phyloP scores from a whole-genome alignment of 2,797 vertebrate genomes.

The Glyptemys insculpta region DNA sequence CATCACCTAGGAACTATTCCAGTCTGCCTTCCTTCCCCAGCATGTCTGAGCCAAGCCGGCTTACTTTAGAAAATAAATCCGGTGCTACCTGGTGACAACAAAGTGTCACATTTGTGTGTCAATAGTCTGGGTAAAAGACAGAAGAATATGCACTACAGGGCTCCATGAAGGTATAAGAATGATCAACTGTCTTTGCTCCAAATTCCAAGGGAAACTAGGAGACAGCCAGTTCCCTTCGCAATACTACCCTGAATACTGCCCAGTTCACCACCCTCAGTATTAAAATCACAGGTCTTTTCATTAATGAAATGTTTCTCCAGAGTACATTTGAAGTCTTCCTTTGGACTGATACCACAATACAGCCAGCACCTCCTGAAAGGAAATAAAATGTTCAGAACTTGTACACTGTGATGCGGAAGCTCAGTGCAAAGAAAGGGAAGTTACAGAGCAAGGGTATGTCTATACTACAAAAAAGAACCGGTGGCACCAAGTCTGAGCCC shows the following conservation, averaged over 20 bases:
- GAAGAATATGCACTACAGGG: neutral
- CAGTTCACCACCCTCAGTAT: neutral
- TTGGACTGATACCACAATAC: rapidly evolving
- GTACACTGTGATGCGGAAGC: rapidly evolving
- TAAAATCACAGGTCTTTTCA: neutral
- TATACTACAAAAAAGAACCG: neutral
- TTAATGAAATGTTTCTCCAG: neutral
- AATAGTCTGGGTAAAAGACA: neutral
- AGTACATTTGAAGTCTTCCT: neutral
- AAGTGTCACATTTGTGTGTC: neutral
- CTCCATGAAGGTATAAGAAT: neutral
- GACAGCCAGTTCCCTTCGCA: neutral
- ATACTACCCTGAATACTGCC: neutral
- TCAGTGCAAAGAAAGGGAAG: neutral
- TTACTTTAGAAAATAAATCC: neutral
- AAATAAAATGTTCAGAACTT: neutral
- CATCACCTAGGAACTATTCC: neutral
- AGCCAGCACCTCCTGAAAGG: neutral
- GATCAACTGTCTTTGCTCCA: neutral
- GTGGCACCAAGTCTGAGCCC: neutral
- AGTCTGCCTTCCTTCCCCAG: neutral
- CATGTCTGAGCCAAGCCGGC: neutral
- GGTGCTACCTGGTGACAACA: neutral
- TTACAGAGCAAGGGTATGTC: neutral
- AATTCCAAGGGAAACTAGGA: neutral